Conservation (phyloP, 2,113 vertebrate species). For the Hystrix brachyura region DNA sequence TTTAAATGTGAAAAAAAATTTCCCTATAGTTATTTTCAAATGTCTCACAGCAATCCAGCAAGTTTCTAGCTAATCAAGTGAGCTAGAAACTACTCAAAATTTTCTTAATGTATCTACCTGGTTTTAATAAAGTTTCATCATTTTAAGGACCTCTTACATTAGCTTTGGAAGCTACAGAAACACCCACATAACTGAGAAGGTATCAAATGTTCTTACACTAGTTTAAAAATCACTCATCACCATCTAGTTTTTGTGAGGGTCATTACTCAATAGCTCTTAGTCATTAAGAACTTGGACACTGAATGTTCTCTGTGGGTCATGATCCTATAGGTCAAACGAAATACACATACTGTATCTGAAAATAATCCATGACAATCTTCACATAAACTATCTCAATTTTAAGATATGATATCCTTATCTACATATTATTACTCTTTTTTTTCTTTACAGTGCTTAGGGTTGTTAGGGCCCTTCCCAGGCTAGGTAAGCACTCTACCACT, state of each 20-base stretch:
- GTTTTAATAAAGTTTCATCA: not conserved
- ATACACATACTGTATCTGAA: not conserved
- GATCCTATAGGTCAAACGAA: not conserved
- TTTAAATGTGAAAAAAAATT: not conserved
- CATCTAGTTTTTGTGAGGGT: not conserved
- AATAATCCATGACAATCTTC: conserved; percentile 6
- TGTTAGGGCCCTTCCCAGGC: not conserved
- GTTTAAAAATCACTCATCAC: not conserved
- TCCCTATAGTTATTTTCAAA: conserved; percentile 6
- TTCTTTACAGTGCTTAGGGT: not conserved
- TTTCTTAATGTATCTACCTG: conserved; percentile 15
- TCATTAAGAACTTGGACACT: not conserved
- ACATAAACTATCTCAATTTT: not conserved
- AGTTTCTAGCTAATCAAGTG: not conserved
- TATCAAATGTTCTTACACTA: not conserved
- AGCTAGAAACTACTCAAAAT: not conserved
- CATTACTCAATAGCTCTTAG: not conserved
- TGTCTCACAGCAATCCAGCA: not conserved
- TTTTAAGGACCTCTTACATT: conserved; percentile 12
- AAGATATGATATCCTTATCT: conserved; percentile 18
- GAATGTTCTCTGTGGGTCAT: not conserved
- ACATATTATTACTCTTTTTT: not conserved
- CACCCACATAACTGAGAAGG: not conserved
- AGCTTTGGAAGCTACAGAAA: conserved; percentile 23
- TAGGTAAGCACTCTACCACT: not conserved